Evolutionary conservation across 2,888 invertebrate species (phyloP).

Genomic region (Keiferia lycopersicella): DNA sequence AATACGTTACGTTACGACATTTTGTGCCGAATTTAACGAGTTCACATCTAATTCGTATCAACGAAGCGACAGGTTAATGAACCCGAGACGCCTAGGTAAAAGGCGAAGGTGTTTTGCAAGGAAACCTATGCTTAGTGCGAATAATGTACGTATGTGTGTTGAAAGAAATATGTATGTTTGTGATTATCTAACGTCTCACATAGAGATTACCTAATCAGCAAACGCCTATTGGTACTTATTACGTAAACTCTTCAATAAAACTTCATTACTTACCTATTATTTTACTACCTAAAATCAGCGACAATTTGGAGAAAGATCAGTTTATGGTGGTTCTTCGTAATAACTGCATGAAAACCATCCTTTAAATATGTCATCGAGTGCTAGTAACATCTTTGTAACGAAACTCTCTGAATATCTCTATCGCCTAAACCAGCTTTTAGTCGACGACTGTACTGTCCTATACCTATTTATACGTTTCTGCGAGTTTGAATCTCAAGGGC

Average conservation of each 20-base stretch:
- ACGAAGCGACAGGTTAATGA: conserved; percentile 6
- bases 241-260: background rate
- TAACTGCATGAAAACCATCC: no score
- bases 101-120: background rate
- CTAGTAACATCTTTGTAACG: no score
- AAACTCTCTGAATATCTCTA: no score
- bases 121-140: background rate
- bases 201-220: background rate
- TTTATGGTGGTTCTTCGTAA: no score
- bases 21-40: conserved; percentile 23
- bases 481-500: conserved; percentile 25
- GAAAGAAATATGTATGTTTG: background rate
- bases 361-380: no score
- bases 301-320: no score
- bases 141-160: background rate
- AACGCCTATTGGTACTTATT: background rate
- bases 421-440: background rate
- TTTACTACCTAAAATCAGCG: no score
- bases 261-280: no score
- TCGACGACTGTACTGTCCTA: background rate
- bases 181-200: background rate
- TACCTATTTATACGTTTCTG: conserved; percentile 10
- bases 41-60: conserved; percentile 21
- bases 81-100: background rate
- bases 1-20: conserved; percentile 23